phyloP scores from a whole-genome alignment of 2,888 invertebrate genomes.

The Polydrusus tereticollis region DNA sequence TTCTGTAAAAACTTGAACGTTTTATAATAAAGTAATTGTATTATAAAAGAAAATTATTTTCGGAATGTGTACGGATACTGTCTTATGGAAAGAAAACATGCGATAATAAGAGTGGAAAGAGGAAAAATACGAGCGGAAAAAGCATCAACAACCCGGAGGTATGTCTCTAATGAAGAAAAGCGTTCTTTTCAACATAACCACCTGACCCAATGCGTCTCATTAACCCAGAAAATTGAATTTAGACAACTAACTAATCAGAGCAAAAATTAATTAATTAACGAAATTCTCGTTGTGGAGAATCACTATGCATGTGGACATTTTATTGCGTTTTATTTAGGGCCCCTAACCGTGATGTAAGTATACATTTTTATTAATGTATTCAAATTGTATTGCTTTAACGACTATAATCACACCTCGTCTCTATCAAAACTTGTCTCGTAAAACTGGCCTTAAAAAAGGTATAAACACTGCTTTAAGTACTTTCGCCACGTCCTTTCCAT shows the following conservation, averaged over 20 bases:
- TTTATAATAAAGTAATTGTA: conserved; percentile 36
- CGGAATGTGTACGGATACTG: neutral
- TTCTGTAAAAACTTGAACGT: conserved; percentile 25
- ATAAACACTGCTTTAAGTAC: conserved; percentile 31
- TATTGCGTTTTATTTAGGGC: no score
- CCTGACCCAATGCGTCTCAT: no score
- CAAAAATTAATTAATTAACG: no score
- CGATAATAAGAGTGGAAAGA: conserved; percentile 29
- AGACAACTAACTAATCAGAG: no score
- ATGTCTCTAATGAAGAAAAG: conserved; percentile 28
- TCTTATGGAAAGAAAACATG: conserved; percentile 39
- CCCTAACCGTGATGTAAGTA: no score
- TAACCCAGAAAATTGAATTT: no score
- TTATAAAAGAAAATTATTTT: conserved; percentile 44
- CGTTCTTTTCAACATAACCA: no score
- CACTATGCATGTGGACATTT: no score
- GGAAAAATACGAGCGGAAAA: conserved; percentile 6
- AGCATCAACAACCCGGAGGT: conserved; percentile 26
- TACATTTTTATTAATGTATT: conserved; percentile 13
- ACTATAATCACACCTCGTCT: conserved; percentile 13
- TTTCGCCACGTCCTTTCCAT: conserved; percentile 36
- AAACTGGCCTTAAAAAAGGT: conserved; percentile 33
- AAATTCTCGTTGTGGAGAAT: no score
- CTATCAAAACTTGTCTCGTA: conserved; percentile 26
- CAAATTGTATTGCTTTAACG: conserved; percentile 14